A percentile compares a stretch with the other conserved stretches of the same genome.
phyloP scores from a whole-genome alignment of 2,888 invertebrate genomes.

The Hirtodrosophila trivittata region DNA sequence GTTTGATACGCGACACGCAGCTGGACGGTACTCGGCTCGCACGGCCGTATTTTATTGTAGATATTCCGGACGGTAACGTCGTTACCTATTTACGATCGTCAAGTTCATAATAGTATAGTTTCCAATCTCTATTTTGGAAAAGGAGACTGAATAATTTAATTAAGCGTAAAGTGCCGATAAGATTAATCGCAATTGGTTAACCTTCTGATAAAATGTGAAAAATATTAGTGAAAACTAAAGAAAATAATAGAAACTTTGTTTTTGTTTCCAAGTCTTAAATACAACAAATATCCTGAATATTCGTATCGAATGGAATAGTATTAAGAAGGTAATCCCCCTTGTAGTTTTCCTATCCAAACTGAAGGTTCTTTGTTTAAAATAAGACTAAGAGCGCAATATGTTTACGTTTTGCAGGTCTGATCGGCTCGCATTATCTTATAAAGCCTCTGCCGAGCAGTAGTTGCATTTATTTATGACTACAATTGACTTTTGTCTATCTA shows the following conservation, averaged over 20 bases:
- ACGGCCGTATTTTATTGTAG: not conserved
- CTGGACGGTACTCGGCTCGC: conserved; percentile 52
- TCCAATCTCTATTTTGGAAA: too few species aligned
- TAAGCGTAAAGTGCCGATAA: conserved; percentile 35
- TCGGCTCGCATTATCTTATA: conserved; percentile 12
- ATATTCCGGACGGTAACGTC: not conserved
- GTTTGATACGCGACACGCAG: conserved; percentile 60
- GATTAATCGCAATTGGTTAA: conserved; percentile 21
- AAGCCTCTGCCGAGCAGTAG: not conserved
- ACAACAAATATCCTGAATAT: conserved; percentile 24
- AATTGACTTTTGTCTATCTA: conserved; percentile 10
- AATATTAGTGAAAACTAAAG: conserved; percentile 22
- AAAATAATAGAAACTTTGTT: conserved; percentile 23
- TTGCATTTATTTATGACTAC: conserved; percentile 2
- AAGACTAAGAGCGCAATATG: conserved; percentile 8
- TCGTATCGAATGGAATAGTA: too few species aligned
- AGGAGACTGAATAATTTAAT: conserved; percentile 18
- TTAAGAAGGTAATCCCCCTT: too few species aligned
- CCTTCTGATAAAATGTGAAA: conserved; percentile 48
- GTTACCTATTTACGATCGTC: too few species aligned
- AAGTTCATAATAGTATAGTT: too few species aligned
- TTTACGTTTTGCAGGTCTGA: conserved; percentile 4
- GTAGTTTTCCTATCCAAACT: too few species aligned
- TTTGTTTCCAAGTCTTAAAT: too few species aligned
- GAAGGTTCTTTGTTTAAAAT: not conserved